phyloP scores from a whole-genome alignment of 2,113 vertebrate genomes.

The Thamnaconus septentrionalis region DNA sequence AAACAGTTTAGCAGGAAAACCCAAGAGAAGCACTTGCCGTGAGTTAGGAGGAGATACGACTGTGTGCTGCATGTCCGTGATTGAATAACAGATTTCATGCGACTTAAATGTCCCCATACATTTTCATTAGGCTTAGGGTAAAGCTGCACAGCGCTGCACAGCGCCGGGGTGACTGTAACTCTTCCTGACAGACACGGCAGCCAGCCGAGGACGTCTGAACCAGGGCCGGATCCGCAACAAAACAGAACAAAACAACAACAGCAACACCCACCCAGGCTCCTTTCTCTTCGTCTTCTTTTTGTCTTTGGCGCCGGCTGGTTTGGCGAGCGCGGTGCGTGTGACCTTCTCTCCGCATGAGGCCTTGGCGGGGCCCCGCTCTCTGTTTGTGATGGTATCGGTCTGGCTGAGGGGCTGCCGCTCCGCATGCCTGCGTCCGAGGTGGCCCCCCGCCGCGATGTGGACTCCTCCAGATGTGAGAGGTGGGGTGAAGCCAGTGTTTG shows the following conservation, averaged over 20 bases:
- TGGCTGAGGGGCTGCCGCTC: slow-evolving; percentile 29
- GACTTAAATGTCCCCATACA: slow-evolving; percentile 51
- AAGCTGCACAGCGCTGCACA: slow-evolving; percentile 14
- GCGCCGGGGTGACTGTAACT: slow-evolving; percentile 30
- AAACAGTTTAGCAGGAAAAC: too few species aligned
- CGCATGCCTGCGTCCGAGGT: slow-evolving; percentile 41
- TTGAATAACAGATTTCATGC: slow-evolving; percentile 28
- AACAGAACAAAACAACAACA: too few species aligned
- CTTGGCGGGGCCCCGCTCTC: slow-evolving; percentile 38
- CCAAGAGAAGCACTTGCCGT: too few species aligned
- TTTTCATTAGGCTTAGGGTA: slow-evolving; percentile 41
- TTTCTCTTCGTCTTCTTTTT: not conserved
- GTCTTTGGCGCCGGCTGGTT: slow-evolving; percentile 39
- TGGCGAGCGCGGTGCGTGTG: slow-evolving; percentile 22
- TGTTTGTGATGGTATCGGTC: slow-evolving; percentile 51
- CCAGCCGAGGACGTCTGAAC: slow-evolving; percentile 26
- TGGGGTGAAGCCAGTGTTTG: slow-evolving; percentile 17
- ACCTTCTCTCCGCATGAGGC: slow-evolving; percentile 57
- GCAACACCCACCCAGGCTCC: too few species aligned
- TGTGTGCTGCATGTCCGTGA: not conserved
- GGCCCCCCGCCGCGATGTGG: slow-evolving; percentile 44
- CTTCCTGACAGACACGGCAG: slow-evolving; percentile 31
- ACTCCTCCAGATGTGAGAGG: slow-evolving; percentile 42
- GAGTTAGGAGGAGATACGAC: not conserved
- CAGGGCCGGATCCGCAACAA: slow-evolving; percentile 16